Evolutionary conservation across 1,140 invertebrate genomes (phyloP).

Genomic region (Papilio xuthus): DNA sequence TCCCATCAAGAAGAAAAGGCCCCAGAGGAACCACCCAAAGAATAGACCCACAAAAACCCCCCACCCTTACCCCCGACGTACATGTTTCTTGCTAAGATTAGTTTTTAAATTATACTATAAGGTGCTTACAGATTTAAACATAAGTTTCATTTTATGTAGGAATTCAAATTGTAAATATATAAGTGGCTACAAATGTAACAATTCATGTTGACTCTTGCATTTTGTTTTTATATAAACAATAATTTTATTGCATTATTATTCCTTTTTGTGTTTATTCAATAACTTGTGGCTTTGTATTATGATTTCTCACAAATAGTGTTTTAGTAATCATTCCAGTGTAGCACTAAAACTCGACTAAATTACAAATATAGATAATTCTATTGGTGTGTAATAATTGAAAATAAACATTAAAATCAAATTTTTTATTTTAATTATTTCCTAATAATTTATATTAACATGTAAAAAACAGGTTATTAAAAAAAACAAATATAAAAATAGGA

Average conservation of each 20-base stretch:
- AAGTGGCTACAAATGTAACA: conserved; percentile 28
- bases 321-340: conserved; percentile 36
- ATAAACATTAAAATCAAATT: not conserved
- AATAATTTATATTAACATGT: too few species aligned
- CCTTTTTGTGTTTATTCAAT: conserved; percentile 12
- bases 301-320: conserved; percentile 1
- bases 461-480: too few species aligned
- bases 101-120: conserved; percentile 30
- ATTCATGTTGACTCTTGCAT: conserved; percentile 27
- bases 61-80: not conserved
- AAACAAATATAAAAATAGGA: too few species aligned
- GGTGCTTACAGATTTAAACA: conserved; percentile 30
- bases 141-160: conserved; percentile 26
- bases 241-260: conserved; percentile 18
- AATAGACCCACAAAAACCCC: conserved; percentile 43
- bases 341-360: conserved; percentile 16
- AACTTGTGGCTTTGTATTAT: conserved; percentile 1
- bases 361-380: conserved; percentile 11
- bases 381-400: conserved; percentile 14
- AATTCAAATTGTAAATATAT: conserved; percentile 33
- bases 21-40: conserved; percentile 62
- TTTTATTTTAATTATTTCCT: not conserved
- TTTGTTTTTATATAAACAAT: conserved; percentile 17
- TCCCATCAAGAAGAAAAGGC: conserved; percentile 67
- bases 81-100: conserved; percentile 18